These are phyloP conservation scores for Andricus quercusramuli DNA, from an alignment of 2,888 invertebrate genomes.

Conservation along the genomic window DNA sequence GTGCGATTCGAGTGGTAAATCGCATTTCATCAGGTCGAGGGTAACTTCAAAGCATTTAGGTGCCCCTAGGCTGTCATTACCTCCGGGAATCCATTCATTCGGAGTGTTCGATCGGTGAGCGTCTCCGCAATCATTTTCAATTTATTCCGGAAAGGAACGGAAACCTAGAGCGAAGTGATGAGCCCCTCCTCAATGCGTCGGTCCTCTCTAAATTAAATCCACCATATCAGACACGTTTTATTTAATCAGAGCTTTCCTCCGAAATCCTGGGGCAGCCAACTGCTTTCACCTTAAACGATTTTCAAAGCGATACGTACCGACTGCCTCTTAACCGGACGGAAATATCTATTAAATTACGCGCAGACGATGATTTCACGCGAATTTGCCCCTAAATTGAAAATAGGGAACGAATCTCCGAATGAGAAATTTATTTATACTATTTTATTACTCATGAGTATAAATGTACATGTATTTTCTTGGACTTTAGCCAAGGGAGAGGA, in stretches of 20 bases:
- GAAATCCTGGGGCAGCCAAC: conserved; percentile 44
- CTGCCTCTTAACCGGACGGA: conserved; percentile 67
- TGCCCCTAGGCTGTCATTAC: conserved; percentile 58
- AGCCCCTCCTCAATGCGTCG: conserved; percentile 48
- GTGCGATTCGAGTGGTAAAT: conserved; percentile 47
- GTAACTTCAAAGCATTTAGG: conserved; percentile 49
- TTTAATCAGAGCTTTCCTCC: conserved; percentile 69
- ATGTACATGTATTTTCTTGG: no score
- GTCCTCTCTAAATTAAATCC: conserved; percentile 74
- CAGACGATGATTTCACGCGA: conserved; percentile 41
- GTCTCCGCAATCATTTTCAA: conserved; percentile 72
- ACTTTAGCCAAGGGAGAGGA: no score
- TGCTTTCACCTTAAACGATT: conserved; percentile 66
- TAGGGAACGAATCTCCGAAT: neutral
- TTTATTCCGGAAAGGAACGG: conserved; percentile 64
- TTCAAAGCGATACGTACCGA: conserved; percentile 62
- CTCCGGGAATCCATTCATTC: conserved; percentile 60
- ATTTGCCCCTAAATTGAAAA: conserved; percentile 30
- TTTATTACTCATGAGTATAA: no score
- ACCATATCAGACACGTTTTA: conserved; percentile 77
- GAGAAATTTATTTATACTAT: neutral
- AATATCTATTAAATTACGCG: conserved; percentile 44
- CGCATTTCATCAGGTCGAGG: conserved; percentile 41
- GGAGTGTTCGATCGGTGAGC: conserved; percentile 60
- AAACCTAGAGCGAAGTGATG: conserved; percentile 58